A percentile compares a stretch with the other conserved stretches of the same genome.
These are phyloP conservation scores for Eptesicus fuscus DNA, from an alignment of 2,113 vertebrate genomes.

Conservation along the genomic window DNA sequence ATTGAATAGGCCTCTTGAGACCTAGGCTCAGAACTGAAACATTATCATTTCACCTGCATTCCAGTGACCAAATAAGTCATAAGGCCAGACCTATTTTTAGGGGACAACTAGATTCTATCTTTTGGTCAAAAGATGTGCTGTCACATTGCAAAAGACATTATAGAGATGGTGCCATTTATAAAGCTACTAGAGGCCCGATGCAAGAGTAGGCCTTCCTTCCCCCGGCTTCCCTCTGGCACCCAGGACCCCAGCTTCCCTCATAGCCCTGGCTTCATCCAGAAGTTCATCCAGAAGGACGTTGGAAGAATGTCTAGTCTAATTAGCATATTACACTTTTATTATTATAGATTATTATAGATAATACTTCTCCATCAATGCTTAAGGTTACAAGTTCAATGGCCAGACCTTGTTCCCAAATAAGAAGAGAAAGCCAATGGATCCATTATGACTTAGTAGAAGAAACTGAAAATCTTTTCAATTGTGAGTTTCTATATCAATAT, in stretches of 20 bases:
- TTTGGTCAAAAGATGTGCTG: neutral
- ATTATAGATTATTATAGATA: neutral
- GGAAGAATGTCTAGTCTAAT: too few relatives aligned
- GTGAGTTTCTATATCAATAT: neutral
- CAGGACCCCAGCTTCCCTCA: too few relatives aligned
- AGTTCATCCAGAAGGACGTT: too few relatives aligned
- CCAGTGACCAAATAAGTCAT: neutral
- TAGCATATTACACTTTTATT: too few relatives aligned
- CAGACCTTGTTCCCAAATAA: neutral
- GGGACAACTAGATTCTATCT: neutral
- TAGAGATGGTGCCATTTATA: neutral
- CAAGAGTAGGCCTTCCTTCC: too few relatives aligned
- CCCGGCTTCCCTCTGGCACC: too few relatives aligned
- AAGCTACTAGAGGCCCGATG: neutral
- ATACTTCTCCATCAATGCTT: neutral
- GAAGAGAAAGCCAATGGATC: neutral
- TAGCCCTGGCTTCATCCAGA: too few relatives aligned
- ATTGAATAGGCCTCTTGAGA: neutral
- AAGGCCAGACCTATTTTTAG: neutral
- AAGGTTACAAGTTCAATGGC: neutral
- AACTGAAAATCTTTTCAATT: neutral
- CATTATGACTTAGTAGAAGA: neutral
- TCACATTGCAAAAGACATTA: neutral
- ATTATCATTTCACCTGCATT: neutral
- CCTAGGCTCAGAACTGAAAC: neutral